A percentile compares a stretch with the other conserved stretches of the same genome.
These are phyloP conservation scores for Pantherophis alleghaniensis DNA, from an alignment of 2,797 vertebrate species.

Conservation along the genomic window DNA sequence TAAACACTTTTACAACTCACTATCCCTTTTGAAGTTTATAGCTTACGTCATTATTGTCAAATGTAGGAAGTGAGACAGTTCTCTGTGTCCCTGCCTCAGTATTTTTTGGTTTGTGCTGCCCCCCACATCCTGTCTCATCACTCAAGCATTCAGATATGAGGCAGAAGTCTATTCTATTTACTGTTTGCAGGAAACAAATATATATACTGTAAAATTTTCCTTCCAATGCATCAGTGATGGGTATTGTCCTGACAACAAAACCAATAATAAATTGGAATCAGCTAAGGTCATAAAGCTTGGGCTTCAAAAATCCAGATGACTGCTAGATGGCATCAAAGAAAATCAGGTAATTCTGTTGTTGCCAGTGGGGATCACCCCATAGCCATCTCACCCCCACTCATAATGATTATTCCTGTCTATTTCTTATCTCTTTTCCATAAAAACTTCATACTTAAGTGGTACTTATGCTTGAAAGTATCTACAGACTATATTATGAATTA, in stretches of 20 bases:
- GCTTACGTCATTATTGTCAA: not conserved
- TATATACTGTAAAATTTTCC: not conserved
- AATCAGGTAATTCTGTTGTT: not conserved
- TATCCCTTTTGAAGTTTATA: not conserved
- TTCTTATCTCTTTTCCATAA: not conserved
- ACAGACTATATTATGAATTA: not conserved
- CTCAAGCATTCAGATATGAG: not conserved
- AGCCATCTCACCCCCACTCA: not conserved
- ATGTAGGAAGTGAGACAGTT: not conserved
- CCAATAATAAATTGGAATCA: not conserved
- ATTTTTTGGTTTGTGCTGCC: not conserved
- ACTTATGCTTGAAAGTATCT: not conserved
- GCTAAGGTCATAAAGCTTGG: not conserved
- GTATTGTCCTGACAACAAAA: not conserved
- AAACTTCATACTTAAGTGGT: not conserved
- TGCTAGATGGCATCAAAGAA: not conserved
- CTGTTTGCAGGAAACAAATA: not conserved
- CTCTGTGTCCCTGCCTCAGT: not conserved
- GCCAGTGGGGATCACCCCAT: not conserved
- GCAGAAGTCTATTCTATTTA: not conserved
- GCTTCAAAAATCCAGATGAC: not conserved
- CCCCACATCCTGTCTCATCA: not conserved
- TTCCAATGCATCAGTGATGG: not conserved
- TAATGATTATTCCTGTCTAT: not conserved
- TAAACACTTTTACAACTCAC: not conserved